Percentiles rank a stretch among this genome's conserved stretches.
phyloP scores from a whole-genome alignment of 2,888 invertebrate genomes.

The Tridacna crocea region DNA sequence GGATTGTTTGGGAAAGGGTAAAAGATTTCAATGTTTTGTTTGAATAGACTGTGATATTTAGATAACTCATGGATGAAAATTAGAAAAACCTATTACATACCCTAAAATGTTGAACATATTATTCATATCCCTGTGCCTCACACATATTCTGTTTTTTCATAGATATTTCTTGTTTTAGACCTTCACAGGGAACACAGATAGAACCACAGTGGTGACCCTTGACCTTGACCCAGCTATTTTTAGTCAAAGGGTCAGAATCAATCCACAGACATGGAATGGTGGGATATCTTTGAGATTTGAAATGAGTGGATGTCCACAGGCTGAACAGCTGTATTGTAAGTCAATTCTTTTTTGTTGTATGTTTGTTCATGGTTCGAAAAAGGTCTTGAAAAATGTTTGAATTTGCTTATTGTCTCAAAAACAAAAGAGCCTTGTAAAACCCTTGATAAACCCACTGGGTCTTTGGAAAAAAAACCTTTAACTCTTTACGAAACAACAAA shows the following conservation, averaged over 20 bases:
- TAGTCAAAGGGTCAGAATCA: constrained; percentile 65
- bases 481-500: too few relatives aligned
- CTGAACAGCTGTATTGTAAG: constrained; percentile 73
- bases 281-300: constrained; percentile 72
- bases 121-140: too few relatives aligned
- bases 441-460: background rate
- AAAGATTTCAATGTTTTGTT: too few relatives aligned
- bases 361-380: background rate
- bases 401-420: too few relatives aligned
- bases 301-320: constrained; percentile 70
- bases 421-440: too few relatives aligned
- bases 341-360: too few relatives aligned
- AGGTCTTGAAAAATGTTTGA: background rate
- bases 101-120: too few relatives aligned
- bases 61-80: too few relatives aligned
- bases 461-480: background rate
- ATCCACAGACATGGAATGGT: constrained; percentile 70
- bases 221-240: constrained; percentile 65
- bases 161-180: constrained; percentile 55
- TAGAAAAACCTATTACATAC: too few relatives aligned
- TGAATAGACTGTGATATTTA: too few relatives aligned
- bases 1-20: too few relatives aligned
- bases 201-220: constrained; percentile 60
- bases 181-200: constrained; percentile 67
- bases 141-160: too few relatives aligned